phyloP scores from a whole-genome alignment of 2,888 invertebrate genomes.

The Cryptocheilus praepositus region DNA sequence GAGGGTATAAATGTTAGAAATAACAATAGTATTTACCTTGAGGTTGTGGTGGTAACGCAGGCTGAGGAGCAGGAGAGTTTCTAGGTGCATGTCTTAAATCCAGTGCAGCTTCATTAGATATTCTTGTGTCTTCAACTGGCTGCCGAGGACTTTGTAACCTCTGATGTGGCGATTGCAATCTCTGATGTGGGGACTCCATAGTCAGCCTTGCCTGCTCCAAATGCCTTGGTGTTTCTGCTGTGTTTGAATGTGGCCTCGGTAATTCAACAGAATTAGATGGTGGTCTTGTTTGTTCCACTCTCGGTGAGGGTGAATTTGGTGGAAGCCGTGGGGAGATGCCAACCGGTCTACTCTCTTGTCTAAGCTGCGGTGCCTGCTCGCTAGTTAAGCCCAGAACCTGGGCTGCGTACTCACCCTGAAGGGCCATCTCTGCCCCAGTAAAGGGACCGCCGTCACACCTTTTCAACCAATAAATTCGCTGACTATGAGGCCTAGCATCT shows the following conservation, averaged over 20 bases:
- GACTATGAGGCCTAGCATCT: slow-evolving; percentile 88
- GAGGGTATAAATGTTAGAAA: slow-evolving; percentile 9
- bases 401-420: slow-evolving; percentile 94
- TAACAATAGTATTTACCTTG: slow-evolving; percentile 56
- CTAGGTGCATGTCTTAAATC: slow-evolving; percentile 70
- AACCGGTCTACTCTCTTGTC: slow-evolving; percentile 63
- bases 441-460: slow-evolving; percentile 92
- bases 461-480: slow-evolving; percentile 94
- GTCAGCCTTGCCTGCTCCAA: slow-evolving; percentile 67
- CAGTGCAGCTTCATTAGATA: slow-evolving; percentile 66
- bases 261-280: slow-evolving; percentile 68
- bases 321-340: slow-evolving; percentile 69
- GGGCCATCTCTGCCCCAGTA: slow-evolving; percentile 91
- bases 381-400: slow-evolving; percentile 87
- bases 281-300: slow-evolving; percentile 66
- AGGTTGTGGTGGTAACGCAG: slow-evolving; percentile 64
- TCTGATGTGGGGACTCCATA: slow-evolving; percentile 71
- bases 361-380: slow-evolving; percentile 73
- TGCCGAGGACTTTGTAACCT: slow-evolving; percentile 69
- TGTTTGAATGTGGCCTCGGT: slow-evolving; percentile 66
- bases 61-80: slow-evolving; percentile 66
- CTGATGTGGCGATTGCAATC: slow-evolving; percentile 69
- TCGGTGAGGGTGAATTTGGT: slow-evolving; percentile 65
- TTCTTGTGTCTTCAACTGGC: slow-evolving; percentile 63
- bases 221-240: slow-evolving; percentile 64